Base-by-base conservation (phyloP, 1,140 invertebrate species). In the Calliopsis andreniformis region DNA sequence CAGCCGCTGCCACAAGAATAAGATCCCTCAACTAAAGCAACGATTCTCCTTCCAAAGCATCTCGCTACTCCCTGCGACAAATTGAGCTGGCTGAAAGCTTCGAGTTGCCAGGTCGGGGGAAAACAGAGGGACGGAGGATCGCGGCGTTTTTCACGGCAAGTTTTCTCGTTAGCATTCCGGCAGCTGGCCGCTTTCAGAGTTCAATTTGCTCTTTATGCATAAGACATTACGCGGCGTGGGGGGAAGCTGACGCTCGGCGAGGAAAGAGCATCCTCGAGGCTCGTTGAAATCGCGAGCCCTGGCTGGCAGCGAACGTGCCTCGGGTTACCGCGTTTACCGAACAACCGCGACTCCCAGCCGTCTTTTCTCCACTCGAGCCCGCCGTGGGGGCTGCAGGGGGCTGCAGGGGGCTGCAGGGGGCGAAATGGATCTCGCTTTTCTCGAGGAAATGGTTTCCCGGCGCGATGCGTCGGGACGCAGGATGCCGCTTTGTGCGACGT, bases 151-250 rank as follows among this genome's bases (percentile, higher is more conserved):
- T 45, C 77, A 20, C 64, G n/a, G 59, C 62, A 83, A 79, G 71
- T 85, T 85, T 84, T 85, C 82, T 85, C 73, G 70, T 85, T 85
- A 84, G 70, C 82, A 80, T 84, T 84, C 82, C 62, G 55, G 35
- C 68, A 61, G 62, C 35, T 51, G 75, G 51, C 45, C 75, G 64
- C 53, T 82, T 67, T 72, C 59, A 55, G 67, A 62, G 82, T 85
- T 83, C 83, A 84, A 85, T 85, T 85, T 84, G 71, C 76, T 76
- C 83, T 75, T 79, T 85, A 82, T 82, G 83, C 83, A 84, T 85
- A 84, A 85, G 76, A 68, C 79, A 84, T 85, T 85, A 85, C 70
- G 69, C 64, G 64, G 75, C 58, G 35, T 30, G 23, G 58, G 47
- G 35, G 63, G 18, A 47, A 51, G 18, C 51, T 25, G 28, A 45